Evolutionary conservation across 2,113 vertebrate species (phyloP).

Genomic region (Pachycephala philippinensis): DNA sequence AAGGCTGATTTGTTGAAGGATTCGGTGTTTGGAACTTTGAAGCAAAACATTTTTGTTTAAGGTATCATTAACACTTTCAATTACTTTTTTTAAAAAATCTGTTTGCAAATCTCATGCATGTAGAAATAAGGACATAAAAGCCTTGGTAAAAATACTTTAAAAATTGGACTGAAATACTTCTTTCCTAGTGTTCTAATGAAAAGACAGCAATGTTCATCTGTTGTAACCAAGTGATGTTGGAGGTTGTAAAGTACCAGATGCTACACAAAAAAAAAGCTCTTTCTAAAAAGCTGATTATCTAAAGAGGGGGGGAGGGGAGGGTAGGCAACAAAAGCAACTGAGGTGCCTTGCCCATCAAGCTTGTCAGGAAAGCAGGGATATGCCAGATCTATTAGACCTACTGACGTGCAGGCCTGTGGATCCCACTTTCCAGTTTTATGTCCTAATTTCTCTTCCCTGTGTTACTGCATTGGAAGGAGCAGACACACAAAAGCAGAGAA

Average conservation of each 20-base stretch:
- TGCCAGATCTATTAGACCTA: background rate
- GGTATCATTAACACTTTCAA: background rate
- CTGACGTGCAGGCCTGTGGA: background rate
- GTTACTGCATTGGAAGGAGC: background rate
- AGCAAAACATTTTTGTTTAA: background rate
- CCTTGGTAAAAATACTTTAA: background rate
- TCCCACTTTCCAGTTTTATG: background rate
- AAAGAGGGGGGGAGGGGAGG: background rate
- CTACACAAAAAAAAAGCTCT: background rate
- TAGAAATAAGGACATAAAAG: background rate
- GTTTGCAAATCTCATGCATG: background rate
- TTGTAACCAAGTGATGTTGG: background rate
- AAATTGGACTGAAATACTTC: background rate
- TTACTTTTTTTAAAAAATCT: background rate
- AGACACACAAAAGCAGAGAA: background rate
- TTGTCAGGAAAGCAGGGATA: background rate
- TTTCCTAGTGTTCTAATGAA: background rate
- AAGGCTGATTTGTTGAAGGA: background rate
- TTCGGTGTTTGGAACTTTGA: background rate
- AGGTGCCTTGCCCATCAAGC: background rate
- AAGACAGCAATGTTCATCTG: background rate
- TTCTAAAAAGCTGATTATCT: background rate
- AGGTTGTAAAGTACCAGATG: background rate
- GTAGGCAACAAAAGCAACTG: background rate
- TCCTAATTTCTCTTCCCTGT: background rate